These are phyloP conservation scores for Muscicapa comitata DNA, from an alignment of 2,797 vertebrate species.

Conservation along the genomic window DNA sequence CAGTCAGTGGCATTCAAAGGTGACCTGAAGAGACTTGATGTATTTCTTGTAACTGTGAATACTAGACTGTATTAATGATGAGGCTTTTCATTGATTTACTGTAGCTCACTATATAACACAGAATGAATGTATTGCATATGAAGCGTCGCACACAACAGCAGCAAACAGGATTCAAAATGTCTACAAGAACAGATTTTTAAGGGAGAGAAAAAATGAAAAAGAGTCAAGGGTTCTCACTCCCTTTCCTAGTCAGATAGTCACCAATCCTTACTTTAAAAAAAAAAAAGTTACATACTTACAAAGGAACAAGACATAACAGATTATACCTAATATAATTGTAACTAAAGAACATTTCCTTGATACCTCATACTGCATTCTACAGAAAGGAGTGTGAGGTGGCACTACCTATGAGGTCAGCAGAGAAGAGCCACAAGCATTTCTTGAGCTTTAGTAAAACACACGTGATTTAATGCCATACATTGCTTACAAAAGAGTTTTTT, in stretches of 20 bases:
- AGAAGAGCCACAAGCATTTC: not conserved
- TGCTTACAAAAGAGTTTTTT: not conserved
- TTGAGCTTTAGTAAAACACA: not conserved
- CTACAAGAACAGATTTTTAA: not conserved
- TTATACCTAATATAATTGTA: not conserved
- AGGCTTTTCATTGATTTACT: constrained; percentile 7
- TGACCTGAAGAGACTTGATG: not conserved
- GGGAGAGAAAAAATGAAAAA: not conserved
- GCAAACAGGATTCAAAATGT: not conserved
- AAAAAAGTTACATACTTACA: not conserved
- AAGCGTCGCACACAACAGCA: not conserved
- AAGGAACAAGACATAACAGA: not conserved
- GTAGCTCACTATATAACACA: not conserved
- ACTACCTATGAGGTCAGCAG: not conserved
- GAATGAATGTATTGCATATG: not conserved
- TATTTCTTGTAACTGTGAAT: not conserved
- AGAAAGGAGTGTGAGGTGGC: not conserved
- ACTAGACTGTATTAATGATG: not conserved
- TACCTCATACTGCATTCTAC: not conserved
- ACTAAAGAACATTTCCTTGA: not conserved
- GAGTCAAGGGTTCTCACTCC: not conserved
- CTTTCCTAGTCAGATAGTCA: not conserved
- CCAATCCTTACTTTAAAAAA: not conserved
- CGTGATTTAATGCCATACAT: not conserved
- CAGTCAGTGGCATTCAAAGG: not conserved